Base-by-base conservation (phyloP, 2,113 vertebrate species). In the Phocoena sinus region DNA sequence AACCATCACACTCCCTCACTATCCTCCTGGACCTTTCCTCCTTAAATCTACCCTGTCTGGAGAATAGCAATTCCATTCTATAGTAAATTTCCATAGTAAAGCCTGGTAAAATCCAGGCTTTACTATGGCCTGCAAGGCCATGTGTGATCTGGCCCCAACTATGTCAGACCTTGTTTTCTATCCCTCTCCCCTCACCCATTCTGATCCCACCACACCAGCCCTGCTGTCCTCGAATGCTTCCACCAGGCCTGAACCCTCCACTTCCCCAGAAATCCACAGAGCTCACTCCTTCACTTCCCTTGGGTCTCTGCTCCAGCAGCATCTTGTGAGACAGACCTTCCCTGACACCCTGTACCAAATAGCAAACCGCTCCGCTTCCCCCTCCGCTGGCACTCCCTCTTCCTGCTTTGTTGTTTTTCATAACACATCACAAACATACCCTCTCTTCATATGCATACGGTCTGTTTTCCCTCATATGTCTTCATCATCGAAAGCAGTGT, bases 221-320 rank as follows among this genome's bases (percentile, higher is more conserved):
- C 33, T 44, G 60, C 44, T 53, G 23, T 62, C 20, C 50, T 53
- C 17, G 1, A 62, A 1, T 12, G 15, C 33, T 65, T 33, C 71
- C 58, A 26, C 25, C 21, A 10, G 18, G 38, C 25, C 28, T 6
- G 44, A 60, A 38, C 47, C 50, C 56, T 70, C 14, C 5, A 11
- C 3, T 28, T 74, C 25, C 53, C 15, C 20, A 36, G n/a, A 91
- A 1, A 53, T 1, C 63, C 21, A 25, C 0, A 1, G 9, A 26
- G 8, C 56, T 86, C 63, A 28, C 62, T 36, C 26, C 15, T n/a
- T 82, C 28, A 17, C 0, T 4, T 41, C 21, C 65, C 53, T 31
- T 0, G 44, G 26, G 76, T 28, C 18, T 88, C 68, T 79, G 71
- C 44, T 41, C n/a, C 4, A 28, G 68, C 41, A 28, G 47, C 77